Evolutionary conservation across 2,797 vertebrate species (phyloP), one percentile per base, ranked within the genome.

Genomic region (Pangasius macronema): DNA sequence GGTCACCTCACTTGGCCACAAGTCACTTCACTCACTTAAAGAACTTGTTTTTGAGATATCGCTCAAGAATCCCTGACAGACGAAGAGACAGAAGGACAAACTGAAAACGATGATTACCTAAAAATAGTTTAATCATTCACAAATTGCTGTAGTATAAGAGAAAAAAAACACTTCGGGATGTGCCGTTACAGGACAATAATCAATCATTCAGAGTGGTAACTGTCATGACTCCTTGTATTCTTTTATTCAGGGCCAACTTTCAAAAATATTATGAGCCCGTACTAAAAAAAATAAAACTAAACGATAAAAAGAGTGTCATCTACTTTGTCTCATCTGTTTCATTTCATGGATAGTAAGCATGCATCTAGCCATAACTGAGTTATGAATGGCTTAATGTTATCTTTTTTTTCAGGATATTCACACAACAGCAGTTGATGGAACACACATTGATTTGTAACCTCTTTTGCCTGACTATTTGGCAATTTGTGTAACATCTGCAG

Each of bases 401-500:
- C 33, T 3, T 33, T 49, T 49, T 27, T 18, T 30, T 18, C 16
- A 33, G 8, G 57, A 61, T 59, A 42, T 39, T 27, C 8, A 10
- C 27, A 65, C 42, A 83, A 55, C 42, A 46, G 67, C 67, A 85
- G 33, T 57, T 39, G 51, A 53, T 55, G 75, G 51, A 39, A 57
- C 27, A 59, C 49, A 36, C 67, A 85, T 13, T 85, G 57, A 46
- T 67, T 83, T 67, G 83, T 73, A 75, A 73, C 83, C 83, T 46
- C 55, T 46, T 61, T 80, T 39, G 63, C 61, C 30, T 53, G 61
- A 51, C 24, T 51, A 82, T 70, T 70, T 3, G 8, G 33, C 42
- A 70, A 86, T 80, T 79, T 86, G 76, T 73, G 51, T 57, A 75
- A 75, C 68, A 85, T 85, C 59, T 85, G 83, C 33, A 20, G 42